Conservation (phyloP, 2,797 vertebrate genomes). For the Halcyon smyrnensis region DNA sequence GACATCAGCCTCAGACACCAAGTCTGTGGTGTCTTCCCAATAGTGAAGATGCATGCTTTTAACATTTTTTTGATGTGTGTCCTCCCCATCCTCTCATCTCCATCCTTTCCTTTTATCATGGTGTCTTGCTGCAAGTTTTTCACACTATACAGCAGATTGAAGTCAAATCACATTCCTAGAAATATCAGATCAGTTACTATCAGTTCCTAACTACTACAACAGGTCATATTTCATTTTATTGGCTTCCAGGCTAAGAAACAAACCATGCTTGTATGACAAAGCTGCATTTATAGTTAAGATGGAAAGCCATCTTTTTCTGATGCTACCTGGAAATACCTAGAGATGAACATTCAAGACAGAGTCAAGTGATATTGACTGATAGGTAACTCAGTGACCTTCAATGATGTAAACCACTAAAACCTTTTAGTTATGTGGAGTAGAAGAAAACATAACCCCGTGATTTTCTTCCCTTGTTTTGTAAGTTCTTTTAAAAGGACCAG, state of each 20-base stretch:
- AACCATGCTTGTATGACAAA: neutral
- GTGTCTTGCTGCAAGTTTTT: neutral
- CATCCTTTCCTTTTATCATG: neutral
- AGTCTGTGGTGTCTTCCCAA: neutral
- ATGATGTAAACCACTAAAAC: neutral
- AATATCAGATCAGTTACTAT: neutral
- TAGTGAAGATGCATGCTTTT: neutral
- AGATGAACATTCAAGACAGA: neutral
- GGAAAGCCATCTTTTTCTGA: neutral
- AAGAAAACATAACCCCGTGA: neutral
- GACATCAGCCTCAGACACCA: neutral
- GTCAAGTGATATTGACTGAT: neutral
- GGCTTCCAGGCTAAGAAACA: neutral
- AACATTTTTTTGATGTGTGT: rapidly evolving
- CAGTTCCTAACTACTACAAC: neutral
- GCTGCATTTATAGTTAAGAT: neutral
- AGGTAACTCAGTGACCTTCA: neutral
- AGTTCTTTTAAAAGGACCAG: neutral
- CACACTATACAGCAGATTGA: neutral
- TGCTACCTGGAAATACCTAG: neutral
- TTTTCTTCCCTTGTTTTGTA: neutral
- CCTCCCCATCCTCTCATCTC: rapidly evolving
- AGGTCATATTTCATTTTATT: neutral
- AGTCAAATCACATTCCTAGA: neutral
- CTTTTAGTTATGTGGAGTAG: neutral